Evolutionary conservation across 2,113 vertebrate genomes (phyloP).

Genomic region (Orthochromis malagaraziensis): DNA sequence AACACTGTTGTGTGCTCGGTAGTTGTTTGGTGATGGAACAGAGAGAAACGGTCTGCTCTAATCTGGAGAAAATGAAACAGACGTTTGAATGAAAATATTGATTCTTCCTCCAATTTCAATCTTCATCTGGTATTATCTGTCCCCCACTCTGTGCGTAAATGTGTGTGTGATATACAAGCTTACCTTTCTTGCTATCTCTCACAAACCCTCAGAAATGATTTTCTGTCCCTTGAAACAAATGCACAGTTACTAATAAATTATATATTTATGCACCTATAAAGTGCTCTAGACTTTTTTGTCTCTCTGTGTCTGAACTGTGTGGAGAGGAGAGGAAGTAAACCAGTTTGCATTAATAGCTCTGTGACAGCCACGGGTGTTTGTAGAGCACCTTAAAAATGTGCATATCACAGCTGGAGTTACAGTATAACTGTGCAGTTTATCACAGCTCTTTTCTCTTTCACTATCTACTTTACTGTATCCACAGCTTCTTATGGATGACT

Average conservation of each 20-base stretch:
- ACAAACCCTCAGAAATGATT: neutral
- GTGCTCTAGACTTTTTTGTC: neutral
- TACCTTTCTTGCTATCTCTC: neutral
- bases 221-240: constrained; percentile 9
- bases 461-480: neutral
- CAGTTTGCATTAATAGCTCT: neutral
- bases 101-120: constrained; percentile 44
- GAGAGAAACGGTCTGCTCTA: constrained; percentile 2
- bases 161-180: neutral
- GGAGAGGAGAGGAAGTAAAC: neutral
- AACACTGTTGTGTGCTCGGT: neutral
- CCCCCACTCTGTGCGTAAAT: neutral
- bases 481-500: neutral
- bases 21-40: neutral
- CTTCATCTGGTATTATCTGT: constrained; percentile 33
- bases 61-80: constrained; percentile 52
- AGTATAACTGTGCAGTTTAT: neutral
- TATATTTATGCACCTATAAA: neutral
- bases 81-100: constrained; percentile 52
- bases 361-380: neutral
- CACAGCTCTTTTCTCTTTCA: neutral
- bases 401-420: neutral
- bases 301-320: neutral
- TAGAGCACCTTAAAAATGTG: neutral
- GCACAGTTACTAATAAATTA: neutral